Evolutionary conservation across 2,797 vertebrate genomes (phyloP).

Genomic region (Schizothorax lantsangensis): DNA sequence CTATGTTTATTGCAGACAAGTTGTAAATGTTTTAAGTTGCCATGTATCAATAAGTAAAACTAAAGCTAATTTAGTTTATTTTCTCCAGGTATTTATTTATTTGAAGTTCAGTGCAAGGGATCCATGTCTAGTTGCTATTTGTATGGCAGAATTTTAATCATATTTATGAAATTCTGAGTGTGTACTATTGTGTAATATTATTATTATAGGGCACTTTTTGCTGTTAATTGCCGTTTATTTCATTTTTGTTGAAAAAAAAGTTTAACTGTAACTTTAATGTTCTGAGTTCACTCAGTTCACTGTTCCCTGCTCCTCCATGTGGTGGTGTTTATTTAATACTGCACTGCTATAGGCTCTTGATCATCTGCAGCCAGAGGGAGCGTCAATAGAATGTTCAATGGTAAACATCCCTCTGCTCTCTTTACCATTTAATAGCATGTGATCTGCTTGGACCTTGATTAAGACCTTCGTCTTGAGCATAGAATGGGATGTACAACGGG

Average conservation of each 20-base stretch:
- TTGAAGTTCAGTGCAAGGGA: no score
- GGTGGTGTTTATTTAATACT: conserved; percentile 19
- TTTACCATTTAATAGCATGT: conserved; percentile 12
- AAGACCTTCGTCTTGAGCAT: conserved; percentile 43
- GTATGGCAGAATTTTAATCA: no score
- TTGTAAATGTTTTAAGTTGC: no score
- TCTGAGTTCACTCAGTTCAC: background rate
- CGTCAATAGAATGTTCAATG: background rate
- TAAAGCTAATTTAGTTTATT: no score
- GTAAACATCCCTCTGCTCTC: conserved; percentile 4
- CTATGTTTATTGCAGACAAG: no score
- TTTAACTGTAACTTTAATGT: background rate
- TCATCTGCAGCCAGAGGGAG: conserved; percentile 3
- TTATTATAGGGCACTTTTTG: background rate
- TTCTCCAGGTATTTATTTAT: no score
- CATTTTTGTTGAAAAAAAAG: background rate
- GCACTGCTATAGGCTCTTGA: conserved; percentile 19
- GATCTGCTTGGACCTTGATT: conserved; percentile 48
- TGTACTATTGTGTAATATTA: background rate
- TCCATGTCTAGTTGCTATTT: no score
- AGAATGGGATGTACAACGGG: conserved; percentile 53
- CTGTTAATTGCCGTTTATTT: background rate
- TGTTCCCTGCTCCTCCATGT: background rate
- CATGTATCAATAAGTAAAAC: no score
- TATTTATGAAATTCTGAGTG: background rate